These are phyloP conservation scores for Cryptocheilus praepositus DNA, from an alignment of 2,888 invertebrate species.

Conservation along the genomic window DNA sequence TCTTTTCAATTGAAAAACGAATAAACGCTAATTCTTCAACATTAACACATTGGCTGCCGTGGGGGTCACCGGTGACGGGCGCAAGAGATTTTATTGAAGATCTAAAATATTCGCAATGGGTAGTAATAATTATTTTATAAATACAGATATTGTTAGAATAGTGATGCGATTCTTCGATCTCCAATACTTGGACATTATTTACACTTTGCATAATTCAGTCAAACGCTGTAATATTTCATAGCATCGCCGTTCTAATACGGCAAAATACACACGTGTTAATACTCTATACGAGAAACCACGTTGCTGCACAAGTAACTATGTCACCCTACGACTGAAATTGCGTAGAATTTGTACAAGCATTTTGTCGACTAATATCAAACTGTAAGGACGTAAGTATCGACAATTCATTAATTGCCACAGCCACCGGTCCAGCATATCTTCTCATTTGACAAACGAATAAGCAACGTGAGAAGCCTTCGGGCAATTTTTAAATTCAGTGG, in stretches of 20 bases:
- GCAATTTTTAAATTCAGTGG: constrained; percentile 1
- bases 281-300: constrained; percentile 96
- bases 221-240: too few relatives aligned
- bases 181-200: too few relatives aligned
- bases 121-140: too few relatives aligned
- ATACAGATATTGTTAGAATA: too few relatives aligned
- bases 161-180: too few relatives aligned
- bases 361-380: not conserved
- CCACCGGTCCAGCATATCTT: constrained; percentile 91
- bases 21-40: constrained; percentile 93
- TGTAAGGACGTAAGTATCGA: constrained; percentile 78
- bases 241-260: too few relatives aligned
- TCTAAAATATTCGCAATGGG: too few relatives aligned
- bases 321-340: constrained; percentile 83
- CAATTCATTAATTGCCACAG: constrained; percentile 95
- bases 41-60: too few relatives aligned
- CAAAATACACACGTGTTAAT: too few relatives aligned
- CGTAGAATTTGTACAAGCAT: not conserved
- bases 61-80: too few relatives aligned
- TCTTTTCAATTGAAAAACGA: constrained; percentile 91
- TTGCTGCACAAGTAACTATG: constrained; percentile 97
- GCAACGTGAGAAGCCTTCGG: constrained; percentile 93
- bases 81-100: too few relatives aligned
- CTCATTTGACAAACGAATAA: constrained; percentile 93
- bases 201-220: too few relatives aligned